Base-by-base conservation (phyloP, 1,140 invertebrate species). In the Trinorchestia longiramus region DNA sequence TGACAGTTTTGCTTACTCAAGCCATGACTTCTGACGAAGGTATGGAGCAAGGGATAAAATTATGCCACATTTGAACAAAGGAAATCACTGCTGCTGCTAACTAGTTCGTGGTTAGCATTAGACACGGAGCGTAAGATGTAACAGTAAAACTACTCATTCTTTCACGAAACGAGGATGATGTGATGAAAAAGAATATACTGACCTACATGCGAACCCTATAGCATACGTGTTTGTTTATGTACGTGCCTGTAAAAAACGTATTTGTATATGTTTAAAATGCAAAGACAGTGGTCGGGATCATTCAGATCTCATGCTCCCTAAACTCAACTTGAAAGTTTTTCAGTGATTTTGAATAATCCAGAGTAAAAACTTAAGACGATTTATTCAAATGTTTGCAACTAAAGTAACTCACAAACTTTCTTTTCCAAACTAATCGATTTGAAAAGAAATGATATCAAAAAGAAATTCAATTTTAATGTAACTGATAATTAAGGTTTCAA, bases 1-100 rank as follows among this genome's bases (percentile, higher is more conserved):
- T 45, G 92, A 94, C 92, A 94, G 41, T 94, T 43, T 94, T 94
- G 43, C 92, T 94, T 47, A 94, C 92, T 45, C 44, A 43, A 45
- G 92, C 19, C 40, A 43, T 45, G 92, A 94, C 92, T 91, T 91
- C 88, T 91, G 88, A 43, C 41, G 88, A 43, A 42, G 88, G 43
- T 91, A 91, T 91, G 41, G 88, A 43, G 62, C 15, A 77, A 77
- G 62, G 62, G 62, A 77, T 36, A 77, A 77, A 3, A 77, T 77
- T 77, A 36, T 36, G 62, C 62, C 36, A 36, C 62, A 3, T 28
- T 77, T 77, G 15, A 77, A 77, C 62, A 77, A 77, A 77, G 62
- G 28, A 77, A 77, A 77, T 77, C 15, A 36, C 62, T 77, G 15
- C 11, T 77, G 62, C 28, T 3, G 47, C 15, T 77, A 23, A 28